Evolutionary conservation across 1,140 invertebrate genomes (phyloP).

Genomic region (Ctenoplectra terminalis): DNA sequence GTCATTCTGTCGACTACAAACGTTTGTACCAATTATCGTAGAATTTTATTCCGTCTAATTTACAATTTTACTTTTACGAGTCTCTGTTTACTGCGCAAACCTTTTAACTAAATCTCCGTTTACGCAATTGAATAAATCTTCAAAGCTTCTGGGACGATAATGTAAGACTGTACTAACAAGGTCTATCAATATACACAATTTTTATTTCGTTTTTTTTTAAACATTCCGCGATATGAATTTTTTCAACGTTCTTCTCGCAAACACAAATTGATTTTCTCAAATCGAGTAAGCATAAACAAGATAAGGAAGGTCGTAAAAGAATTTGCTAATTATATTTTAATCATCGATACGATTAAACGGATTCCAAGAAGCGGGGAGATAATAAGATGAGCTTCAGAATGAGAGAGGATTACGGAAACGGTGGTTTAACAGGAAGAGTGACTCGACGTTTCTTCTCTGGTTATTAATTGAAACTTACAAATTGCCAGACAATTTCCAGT

Average conservation of each 20-base stretch:
- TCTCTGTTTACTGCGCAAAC: not conserved
- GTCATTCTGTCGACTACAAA: constrained; percentile 88
- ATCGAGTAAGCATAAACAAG: too few relatives aligned
- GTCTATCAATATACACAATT: too few relatives aligned
- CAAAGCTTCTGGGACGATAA: not conserved
- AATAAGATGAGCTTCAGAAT: not conserved
- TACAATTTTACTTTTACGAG: not conserved
- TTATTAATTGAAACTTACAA: constrained; percentile 20
- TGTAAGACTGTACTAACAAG: too few relatives aligned
- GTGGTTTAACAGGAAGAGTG: constrained; percentile 16
- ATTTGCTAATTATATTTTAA: not conserved
- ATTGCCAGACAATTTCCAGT: constrained; percentile 83
- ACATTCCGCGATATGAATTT: too few relatives aligned
- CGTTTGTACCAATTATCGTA: constrained; percentile 84
- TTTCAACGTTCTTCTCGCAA: too few relatives aligned
- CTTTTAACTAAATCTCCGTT: not conserved
- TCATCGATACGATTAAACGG: not conserved
- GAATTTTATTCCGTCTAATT: not conserved
- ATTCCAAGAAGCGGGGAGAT: constrained; percentile 15
- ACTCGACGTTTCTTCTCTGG: not conserved
- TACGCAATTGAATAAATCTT: not conserved
- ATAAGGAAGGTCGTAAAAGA: too few relatives aligned
- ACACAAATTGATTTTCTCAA: too few relatives aligned
- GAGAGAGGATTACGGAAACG: not conserved
- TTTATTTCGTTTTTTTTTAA: too few relatives aligned